Evolutionary conservation across 2,113 vertebrate genomes (phyloP).

Genomic region (Felis chaus): DNA sequence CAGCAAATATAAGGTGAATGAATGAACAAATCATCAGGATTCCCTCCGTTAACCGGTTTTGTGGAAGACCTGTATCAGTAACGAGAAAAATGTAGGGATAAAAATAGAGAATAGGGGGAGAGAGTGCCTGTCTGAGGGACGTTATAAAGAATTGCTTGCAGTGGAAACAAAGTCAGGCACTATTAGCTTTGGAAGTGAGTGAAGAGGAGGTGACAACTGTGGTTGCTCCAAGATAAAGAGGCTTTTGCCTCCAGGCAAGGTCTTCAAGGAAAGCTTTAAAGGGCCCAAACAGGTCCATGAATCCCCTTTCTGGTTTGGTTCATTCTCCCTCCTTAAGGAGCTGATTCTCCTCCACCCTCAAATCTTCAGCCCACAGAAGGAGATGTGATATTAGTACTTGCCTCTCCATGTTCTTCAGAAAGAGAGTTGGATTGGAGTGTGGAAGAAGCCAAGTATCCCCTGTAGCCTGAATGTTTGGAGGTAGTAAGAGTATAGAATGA

Average conservation of each 20-base stretch:
- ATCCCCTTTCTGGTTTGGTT: background rate
- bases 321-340: background rate
- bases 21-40: background rate
- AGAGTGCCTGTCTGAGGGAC: background rate
- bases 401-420: background rate
- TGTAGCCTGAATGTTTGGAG: background rate
- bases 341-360: background rate
- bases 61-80: background rate
- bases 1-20: background rate
- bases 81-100: background rate
- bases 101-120: too few relatives aligned
- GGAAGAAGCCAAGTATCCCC: background rate
- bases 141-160: accelerated
- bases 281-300: too few relatives aligned
- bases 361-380: background rate
- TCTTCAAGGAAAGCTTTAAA: background rate
- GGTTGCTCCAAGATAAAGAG: background rate
- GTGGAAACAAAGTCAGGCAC: background rate
- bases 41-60: background rate
- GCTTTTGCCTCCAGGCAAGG: background rate
- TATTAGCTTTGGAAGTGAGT: background rate
- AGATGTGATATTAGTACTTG: background rate
- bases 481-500: background rate
- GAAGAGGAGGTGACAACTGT: background rate
- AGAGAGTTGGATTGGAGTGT: background rate